Evolutionary conservation across 1,140 invertebrate genomes (phyloP), one percentile per base, ranked within the genome.

Genomic region (Phenacoccus solenopsis): DNA sequence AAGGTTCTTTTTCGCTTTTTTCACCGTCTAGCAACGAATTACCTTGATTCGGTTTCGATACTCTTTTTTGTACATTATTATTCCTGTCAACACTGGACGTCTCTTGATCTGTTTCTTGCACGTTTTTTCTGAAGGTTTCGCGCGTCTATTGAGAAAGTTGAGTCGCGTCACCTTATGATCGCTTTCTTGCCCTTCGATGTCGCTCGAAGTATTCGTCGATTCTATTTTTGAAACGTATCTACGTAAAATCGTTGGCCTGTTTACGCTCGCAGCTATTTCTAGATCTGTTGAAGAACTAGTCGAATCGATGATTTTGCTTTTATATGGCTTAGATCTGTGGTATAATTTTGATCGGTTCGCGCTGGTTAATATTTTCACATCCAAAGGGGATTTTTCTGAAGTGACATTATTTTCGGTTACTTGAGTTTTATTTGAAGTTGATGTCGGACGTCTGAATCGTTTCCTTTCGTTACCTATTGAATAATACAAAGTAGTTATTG

Each of bases 31-130:
- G 10, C 22, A 64, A 27, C 59, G 25, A 27, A 64, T 64, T 64
- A 64, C 59, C 59, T 2, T 64, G 59, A 27, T 16, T 27, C 12
- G 59, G 59, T 64, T 64, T 64, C 59, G 59, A 64, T 64, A 64
- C 25, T 13, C 59, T 20, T 24, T 22, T 20, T 24, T 64, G 59
- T 2, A 64, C 25, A 22, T 64, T 64, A 16, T 64, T 64, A 2
- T 22, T 3, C 10, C 3, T 64, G 12, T 24, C 25, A 16, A 20
- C 25, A 16, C 20, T 1, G 9, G 59, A 64, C 3, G 59, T 64
- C 25, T 64, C 59, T 27, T 64, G 59, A 27, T 64, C 59, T 10
- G 25, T 9, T 4, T 64, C 59, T 64, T 24, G 25, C 2, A n/a
- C n/a, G 25, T 64, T 16, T 2, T 9, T 27, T 64, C 59, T 22